Evolutionary conservation across 2,888 invertebrate species (phyloP), one percentile per base, ranked within the genome.

Genomic region (Drosophila niveifrons): DNA sequence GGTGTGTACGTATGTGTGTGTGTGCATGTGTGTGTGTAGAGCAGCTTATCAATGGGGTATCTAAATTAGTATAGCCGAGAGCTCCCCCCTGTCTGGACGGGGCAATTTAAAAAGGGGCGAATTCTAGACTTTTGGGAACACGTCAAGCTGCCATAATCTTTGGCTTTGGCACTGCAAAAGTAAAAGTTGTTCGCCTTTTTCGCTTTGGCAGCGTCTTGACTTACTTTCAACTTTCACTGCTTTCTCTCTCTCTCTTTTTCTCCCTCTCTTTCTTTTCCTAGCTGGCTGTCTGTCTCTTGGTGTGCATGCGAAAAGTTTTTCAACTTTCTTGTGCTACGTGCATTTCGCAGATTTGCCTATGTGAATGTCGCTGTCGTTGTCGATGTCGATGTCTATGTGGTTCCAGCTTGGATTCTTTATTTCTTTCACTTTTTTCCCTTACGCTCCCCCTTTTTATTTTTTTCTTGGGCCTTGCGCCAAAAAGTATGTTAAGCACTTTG

Each of bases 401-500:
- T n/a, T 41, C 39, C 39, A 41, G 39, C 39, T 8, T 41, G 13
- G 39, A 13, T 41, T 41, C 39, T 41, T 41, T 48, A 23, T 15
- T 48, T 43, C 48, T 29, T 31, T 47, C 8, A 10, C 31, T 17
- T 46, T 36, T n/a, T 36, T 6, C 23, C 11, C 11, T n/a, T 11
- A 3, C 10, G 3, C 34, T 13, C 13, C 47, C 3, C 28, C 34
- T 13, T 11, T 47, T 46, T 48, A 53, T 66, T 46, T 48, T 56
- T 66, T 66, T 47, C 65, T 50, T 66, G 72, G 62, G 85, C 58
- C 61, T 34, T 48, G 75, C 67, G 69, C 77, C 75, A 80, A 70
- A 78, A 87, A 82, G 82, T 87, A 82, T 87, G 85, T 84, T 87
- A 85, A 87, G 84, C 85, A 82, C 88, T 87, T 85, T 79, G 80